Base-by-base conservation (phyloP, 2,797 vertebrate species). In the Gorsachius magnificus region DNA sequence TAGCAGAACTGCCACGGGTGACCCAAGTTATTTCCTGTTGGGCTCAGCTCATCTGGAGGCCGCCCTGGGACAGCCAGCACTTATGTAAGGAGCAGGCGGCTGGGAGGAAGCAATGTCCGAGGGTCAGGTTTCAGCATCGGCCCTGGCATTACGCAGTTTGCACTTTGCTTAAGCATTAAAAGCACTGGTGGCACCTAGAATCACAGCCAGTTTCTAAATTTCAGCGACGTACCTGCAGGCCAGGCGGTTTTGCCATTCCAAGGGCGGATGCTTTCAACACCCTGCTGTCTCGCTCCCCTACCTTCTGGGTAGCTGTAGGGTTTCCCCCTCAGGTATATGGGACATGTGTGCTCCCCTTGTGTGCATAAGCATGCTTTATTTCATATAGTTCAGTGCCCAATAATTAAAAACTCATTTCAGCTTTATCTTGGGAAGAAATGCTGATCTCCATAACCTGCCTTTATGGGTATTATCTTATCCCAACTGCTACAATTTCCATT, bases 401-500 rank as follows among this genome's bases (percentile, higher is more conserved):
- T 68, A 84, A 90, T 58, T 85, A 64, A 86, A 95, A 96, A 31
- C n/a, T 92, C 53, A 38, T 60, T 74, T 77, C n/a, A 54, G 75
- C 46, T 82, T 94, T 92, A 92, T 89, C 91, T 81, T 51, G 19
- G 54, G 68, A 90, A 77, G 64, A 87, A 92, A 89, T 0, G 0
- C 5, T 75, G 54, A 87, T 60, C 65, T 48, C 41, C 29, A 29
- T 9, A 95, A 46, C 53, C 61, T 78, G 79, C 53, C 64, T 81
- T 92, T 93, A 80, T 33, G 51, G 35, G 50, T 69, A 92, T 80
- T 94, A 94, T 90, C 87, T 90, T 93, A 95, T 77, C 88, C 78
- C 33, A 74, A 80, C 12, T 77, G 50, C 75, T 80, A 0, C 71
- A 64, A 80, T 84, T 95, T 89, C 61, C 87, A 75, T 85, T 89